These are phyloP conservation scores for Trichogramma pretiosum DNA, from an alignment of 1,140 invertebrate species.

Conservation along the genomic window DNA sequence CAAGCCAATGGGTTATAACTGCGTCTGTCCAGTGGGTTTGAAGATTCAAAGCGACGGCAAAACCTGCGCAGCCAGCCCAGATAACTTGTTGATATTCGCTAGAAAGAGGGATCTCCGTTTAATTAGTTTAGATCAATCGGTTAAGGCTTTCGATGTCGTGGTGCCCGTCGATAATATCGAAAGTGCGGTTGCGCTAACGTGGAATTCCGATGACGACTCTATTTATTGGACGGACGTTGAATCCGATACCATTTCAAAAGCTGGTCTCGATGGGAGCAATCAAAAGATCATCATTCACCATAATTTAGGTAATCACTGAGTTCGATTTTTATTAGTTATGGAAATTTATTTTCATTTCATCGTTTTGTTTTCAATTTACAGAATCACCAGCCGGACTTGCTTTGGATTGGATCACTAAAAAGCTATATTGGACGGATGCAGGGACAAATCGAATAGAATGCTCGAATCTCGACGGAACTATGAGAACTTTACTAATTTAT, in stretches of 20 bases:
- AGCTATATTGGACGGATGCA: constrained; percentile 84
- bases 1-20: constrained; percentile 59
- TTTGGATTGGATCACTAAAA: constrained; percentile 77
- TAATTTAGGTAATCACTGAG: constrained; percentile 53
- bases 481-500: constrained; percentile 69
- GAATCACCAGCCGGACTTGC: constrained; percentile 68
- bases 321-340: not conserved
- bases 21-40: constrained; percentile 77
- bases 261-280: constrained; percentile 65
- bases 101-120: constrained; percentile 72
- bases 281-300: constrained; percentile 59
- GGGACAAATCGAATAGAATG: constrained; percentile 75
- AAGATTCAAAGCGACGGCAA: constrained; percentile 63
- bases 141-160: constrained; percentile 60
- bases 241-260: constrained; percentile 69
- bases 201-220: constrained; percentile 68
- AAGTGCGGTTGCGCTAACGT: constrained; percentile 73
- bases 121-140: constrained; percentile 54
- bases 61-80: constrained; percentile 61
- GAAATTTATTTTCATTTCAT: not conserved
- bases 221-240: constrained; percentile 87
- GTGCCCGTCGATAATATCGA: constrained; percentile 72
- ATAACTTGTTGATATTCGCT: constrained; percentile 72
- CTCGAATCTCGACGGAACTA: constrained; percentile 65
- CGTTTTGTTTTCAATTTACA: constrained; percentile 26